Evolutionary conservation across 2,888 invertebrate genomes (phyloP).

Genomic region (Noctuana brunneofusca): DNA sequence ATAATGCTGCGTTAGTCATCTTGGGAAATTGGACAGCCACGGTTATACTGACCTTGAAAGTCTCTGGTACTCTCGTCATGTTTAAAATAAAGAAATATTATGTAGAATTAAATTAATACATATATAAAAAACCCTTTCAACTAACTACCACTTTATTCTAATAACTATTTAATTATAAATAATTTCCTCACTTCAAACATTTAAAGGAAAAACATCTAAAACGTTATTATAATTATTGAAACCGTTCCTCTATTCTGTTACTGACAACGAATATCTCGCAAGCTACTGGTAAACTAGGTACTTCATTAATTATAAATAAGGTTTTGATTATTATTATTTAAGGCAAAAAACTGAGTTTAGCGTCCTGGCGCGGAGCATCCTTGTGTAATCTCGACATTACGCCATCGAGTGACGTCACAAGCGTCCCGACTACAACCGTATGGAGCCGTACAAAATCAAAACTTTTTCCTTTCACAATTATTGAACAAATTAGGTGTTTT

Average conservation of each 20-base stretch:
- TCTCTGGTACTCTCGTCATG: not conserved
- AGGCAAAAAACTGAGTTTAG: not conserved
- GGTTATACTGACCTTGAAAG: not conserved
- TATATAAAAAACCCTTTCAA: too few relatives aligned
- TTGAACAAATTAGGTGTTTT: slow-evolving; percentile 33
- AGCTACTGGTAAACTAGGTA: not conserved
- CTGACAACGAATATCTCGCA: not conserved
- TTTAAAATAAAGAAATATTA: not conserved
- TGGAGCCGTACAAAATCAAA: slow-evolving; percentile 1
- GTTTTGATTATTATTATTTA: slow-evolving; percentile 5
- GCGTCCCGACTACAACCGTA: slow-evolving; percentile 42
- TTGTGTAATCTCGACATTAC: slow-evolving; percentile 22
- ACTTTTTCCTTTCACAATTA: slow-evolving; percentile 14
- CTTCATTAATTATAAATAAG: slow-evolving; percentile 13
- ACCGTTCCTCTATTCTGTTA: not conserved
- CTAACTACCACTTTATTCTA: too few relatives aligned
- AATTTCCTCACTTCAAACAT: not conserved
- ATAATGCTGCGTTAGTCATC: slow-evolving; percentile 6
- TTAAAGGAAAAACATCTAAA: not conserved
- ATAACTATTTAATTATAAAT: not conserved
- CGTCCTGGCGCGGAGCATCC: slow-evolving; percentile 9
- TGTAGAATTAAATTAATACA: too few relatives aligned
- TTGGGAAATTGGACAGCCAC: not conserved
- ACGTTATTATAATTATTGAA: too few relatives aligned
- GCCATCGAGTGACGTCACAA: slow-evolving; percentile 41